phyloP scores from a whole-genome alignment of 2,888 invertebrate genomes.

The Neoitamus cyanurus region DNA sequence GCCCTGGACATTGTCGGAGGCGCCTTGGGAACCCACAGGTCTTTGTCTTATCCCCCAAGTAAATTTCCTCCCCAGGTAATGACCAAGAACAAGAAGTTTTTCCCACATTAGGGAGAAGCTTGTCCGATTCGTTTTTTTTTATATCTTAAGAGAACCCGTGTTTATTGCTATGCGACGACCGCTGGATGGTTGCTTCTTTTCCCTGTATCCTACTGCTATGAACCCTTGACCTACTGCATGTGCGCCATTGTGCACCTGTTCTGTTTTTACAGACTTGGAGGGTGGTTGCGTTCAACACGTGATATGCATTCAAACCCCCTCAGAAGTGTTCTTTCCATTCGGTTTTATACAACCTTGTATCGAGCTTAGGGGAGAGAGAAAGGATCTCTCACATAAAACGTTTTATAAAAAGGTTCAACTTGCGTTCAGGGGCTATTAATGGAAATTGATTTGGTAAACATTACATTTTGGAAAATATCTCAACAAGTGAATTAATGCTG shows the following conservation, averaged over 20 bases:
- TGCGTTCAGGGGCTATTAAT: neutral
- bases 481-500: neutral
- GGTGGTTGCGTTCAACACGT: conserved; percentile 35
- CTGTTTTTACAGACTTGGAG: neutral
- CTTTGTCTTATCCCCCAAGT: conserved; percentile 30
- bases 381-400: conserved; percentile 1
- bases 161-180: neutral
- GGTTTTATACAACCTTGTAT: neutral
- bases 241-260: conserved; percentile 12
- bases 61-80: conserved; percentile 17
- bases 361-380: neutral
- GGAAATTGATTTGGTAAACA: neutral
- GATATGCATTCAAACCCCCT: conserved; percentile 23
- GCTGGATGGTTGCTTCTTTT: neutral
- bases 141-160: neutral
- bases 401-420: neutral
- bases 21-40: conserved; percentile 20
- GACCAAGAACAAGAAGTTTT: neutral
- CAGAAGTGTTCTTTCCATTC: neutral
- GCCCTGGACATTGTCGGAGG: neutral
- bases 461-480: neutral
- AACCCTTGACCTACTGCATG: conserved; percentile 30
- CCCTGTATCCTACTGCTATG: neutral
- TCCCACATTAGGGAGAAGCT: conserved; percentile 39
- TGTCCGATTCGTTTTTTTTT: conserved; percentile 17